A percentile compares a stretch with the other conserved stretches of the same genome.
Conservation (phyloP, 2,113 vertebrate genomes). For the Neogale vison region DNA sequence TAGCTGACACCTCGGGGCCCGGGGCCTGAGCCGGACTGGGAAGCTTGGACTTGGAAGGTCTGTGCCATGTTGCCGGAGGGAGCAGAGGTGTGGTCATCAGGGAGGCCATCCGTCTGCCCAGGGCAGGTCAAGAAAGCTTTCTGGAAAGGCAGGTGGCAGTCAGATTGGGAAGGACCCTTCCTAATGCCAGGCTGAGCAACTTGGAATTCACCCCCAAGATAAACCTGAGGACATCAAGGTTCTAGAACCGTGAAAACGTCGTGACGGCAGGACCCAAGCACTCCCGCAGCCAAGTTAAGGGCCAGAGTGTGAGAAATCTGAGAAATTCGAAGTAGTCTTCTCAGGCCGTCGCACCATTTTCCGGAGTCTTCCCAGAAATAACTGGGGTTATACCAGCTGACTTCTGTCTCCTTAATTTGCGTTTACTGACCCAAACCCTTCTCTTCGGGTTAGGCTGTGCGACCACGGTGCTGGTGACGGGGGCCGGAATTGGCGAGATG, state of each 20-base stretch:
- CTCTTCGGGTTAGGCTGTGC: slow-evolving; percentile 89
- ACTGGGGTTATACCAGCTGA: background rate
- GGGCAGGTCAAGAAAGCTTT: background rate
- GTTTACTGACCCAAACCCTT: background rate
- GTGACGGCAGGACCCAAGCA: no score
- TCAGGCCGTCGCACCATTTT: background rate
- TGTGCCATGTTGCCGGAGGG: background rate
- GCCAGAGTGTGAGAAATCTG: background rate
- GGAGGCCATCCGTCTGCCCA: no score
- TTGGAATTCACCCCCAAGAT: background rate
- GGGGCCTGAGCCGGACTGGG: background rate
- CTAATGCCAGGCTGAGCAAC: background rate
- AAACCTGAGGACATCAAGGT: background rate
- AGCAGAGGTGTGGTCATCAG: background rate
- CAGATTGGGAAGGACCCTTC: background rate
- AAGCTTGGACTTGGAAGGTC: background rate
- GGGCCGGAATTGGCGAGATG: slow-evolving; percentile 96
- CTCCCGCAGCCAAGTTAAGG: background rate
- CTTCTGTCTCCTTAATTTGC: background rate
- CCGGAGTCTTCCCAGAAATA: background rate
- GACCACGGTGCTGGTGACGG: slow-evolving; percentile 93
- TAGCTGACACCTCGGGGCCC: background rate
- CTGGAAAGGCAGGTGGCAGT: background rate
- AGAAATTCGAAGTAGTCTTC: background rate
- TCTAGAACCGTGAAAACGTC: background rate